Percentiles rank a stretch among this genome's conserved stretches.
Conservation (phyloP, 2,113 vertebrate genomes). For the Semicossyphus pulcher region DNA sequence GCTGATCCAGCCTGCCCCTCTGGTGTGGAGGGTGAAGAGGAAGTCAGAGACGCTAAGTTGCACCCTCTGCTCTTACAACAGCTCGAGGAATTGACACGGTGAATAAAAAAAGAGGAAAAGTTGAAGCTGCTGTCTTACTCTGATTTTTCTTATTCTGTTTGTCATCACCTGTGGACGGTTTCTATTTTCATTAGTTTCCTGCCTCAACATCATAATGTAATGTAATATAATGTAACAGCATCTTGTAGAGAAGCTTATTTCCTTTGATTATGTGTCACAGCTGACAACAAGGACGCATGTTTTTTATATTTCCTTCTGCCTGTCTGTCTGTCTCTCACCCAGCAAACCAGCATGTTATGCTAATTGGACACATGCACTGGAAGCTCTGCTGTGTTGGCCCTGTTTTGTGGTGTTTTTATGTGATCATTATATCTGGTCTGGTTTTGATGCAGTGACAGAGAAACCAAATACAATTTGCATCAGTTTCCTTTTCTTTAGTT, state of each 20-base stretch:
- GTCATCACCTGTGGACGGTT: conserved; percentile 14
- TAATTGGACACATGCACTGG: conserved; percentile 64
- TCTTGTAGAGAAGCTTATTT: conserved; percentile 12
- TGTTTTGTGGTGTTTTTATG: conserved; percentile 51
- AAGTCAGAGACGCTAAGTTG: conserved; percentile 31
- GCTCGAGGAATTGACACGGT: not conserved
- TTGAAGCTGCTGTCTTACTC: not conserved
- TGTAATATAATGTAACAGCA: conserved; percentile 39
- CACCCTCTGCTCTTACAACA: not conserved
- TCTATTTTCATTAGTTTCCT: not conserved
- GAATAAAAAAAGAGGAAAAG: not conserved
- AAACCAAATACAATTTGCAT: not conserved
- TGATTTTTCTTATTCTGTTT: not conserved
- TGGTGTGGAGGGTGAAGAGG: not conserved
- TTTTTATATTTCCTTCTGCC: conserved; percentile 62
- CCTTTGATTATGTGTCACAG: conserved; percentile 63
- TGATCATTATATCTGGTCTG: conserved; percentile 36
- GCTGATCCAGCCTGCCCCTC: conserved; percentile 5
- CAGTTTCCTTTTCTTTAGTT: not conserved
- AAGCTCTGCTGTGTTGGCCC: conserved; percentile 41
- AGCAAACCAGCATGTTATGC: conserved; percentile 60
- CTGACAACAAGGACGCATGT: conserved; percentile 45
- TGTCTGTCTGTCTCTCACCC: conserved; percentile 58
- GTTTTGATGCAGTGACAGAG: conserved; percentile 35
- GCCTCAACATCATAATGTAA: conserved; percentile 39